Base-by-base conservation (phyloP, 2,113 vertebrate genomes). In the Orthochromis malagaraziensis region DNA sequence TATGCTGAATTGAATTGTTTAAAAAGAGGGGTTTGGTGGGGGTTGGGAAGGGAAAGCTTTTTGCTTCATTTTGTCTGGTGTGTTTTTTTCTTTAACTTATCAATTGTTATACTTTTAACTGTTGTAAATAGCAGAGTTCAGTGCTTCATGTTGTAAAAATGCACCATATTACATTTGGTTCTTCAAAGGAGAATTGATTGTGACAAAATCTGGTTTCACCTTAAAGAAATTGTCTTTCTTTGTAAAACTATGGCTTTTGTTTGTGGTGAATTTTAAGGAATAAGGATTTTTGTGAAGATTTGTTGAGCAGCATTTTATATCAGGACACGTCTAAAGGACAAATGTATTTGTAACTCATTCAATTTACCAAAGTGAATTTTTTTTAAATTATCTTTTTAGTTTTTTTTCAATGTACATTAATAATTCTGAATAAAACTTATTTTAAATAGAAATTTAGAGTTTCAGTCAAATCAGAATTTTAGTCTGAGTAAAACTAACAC, bases 301-400 rank as follows among this genome's bases (percentile, higher is more conserved):
- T 63, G 58, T 63, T 35, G 17, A 63, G 29, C 58, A 63, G 0
- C 29, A 33, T 31, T 58, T 17, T 58, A 31, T 4, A 58, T 63
- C 31, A 35, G 31, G 9, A 63, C 58, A 35, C 0, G 0, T 63
- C 1, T 33, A 63, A 63, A 63, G 58, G 31, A 12, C 58, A n/a
- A 63, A 63, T 63, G 6, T 35, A 12, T 35, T 63, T 19, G 31
- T 11, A 63, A 35, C 58, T 63, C 5, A 6, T 33, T 33, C 58
- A 33, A 63, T 63, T 63, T 63, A 35, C 0, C 16, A 63, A 63
- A 63, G 31, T 35, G 1, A 19, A 10, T 5, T 5, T 40, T 16
- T 58, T 58, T 24, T 0, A 0, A 33, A 63, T 19, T 0, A 33
- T 33, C 16, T 33, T 33, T 63, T 35, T n/a, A 0, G 2, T 19